Percentiles rank a stretch among this genome's conserved stretches.
phyloP scores from a whole-genome alignment of 2,113 vertebrate species.

The Zosterops hypoxanthus region DNA sequence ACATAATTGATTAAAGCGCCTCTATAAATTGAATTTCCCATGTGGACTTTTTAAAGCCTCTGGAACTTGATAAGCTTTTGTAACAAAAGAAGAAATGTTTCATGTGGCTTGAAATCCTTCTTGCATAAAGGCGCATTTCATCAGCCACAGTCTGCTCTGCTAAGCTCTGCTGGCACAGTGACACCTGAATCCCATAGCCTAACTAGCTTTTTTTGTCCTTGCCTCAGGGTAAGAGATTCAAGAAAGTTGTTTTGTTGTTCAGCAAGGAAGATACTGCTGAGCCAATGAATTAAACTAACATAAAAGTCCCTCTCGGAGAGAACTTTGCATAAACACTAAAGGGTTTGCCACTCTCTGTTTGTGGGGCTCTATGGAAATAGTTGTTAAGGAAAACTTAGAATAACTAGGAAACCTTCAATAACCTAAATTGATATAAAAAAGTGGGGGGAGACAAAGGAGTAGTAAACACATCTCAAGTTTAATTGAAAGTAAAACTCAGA shows the following conservation, averaged over 20 bases:
- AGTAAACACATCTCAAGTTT: not conserved
- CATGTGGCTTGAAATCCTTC: constrained; percentile 35
- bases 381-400: not conserved
- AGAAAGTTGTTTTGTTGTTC: constrained; percentile 66
- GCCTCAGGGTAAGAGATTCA: constrained; percentile 43
- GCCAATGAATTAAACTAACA: not conserved
- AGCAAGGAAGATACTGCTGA: constrained; percentile 34
- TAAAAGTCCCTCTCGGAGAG: constrained; percentile 1
- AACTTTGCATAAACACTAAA: constrained; percentile 17
- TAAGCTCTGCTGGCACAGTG: constrained; percentile 63
- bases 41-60: constrained; percentile 47
- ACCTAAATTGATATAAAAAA: not conserved
- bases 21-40: constrained; percentile 44
- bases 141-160: constrained; percentile 64
- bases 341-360: not conserved
- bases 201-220: constrained; percentile 67
- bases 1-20: constrained; percentile 33
- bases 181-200: constrained; percentile 71
- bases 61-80: constrained; percentile 77
- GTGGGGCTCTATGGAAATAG: not conserved
- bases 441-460: not conserved
- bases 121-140: constrained; percentile 65
- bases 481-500: not conserved
- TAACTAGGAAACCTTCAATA: not conserved
- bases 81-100: constrained; percentile 76